phyloP scores from a whole-genome alignment of 2,888 invertebrate species.

The Drosophila basisetae region DNA sequence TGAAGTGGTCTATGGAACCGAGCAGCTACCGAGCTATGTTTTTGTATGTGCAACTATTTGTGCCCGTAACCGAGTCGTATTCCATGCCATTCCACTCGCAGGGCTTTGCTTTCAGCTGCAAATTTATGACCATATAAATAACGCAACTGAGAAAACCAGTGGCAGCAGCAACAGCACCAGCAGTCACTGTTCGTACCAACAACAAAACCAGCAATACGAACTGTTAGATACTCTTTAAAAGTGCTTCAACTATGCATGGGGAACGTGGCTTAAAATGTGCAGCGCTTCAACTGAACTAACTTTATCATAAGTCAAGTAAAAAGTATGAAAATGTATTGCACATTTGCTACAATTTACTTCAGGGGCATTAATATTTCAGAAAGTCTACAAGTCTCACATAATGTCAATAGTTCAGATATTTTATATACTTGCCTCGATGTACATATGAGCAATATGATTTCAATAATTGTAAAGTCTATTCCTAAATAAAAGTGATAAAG shows the following conservation, averaged over 20 bases:
- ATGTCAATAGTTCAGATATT: neutral
- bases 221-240: conserved; percentile 24
- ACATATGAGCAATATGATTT: neutral
- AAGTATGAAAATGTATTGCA: neutral
- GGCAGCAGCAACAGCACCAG: conserved; percentile 39
- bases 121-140: conserved; percentile 78
- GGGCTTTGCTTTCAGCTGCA: conserved; percentile 77
- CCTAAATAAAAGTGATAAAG: no score
- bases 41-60: conserved; percentile 63
- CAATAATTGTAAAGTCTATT: neutral
- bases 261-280: neutral
- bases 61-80: conserved; percentile 24
- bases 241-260: neutral
- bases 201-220: conserved; percentile 27
- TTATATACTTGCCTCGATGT: neutral
- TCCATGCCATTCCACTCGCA: conserved; percentile 45
- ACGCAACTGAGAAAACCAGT: conserved; percentile 74
- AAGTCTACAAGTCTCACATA: neutral
- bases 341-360: neutral
- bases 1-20: neutral
- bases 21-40: neutral
- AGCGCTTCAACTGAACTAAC: neutral
- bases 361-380: neutral
- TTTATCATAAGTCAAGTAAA: neutral
- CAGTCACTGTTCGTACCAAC: conserved; percentile 15